These are phyloP conservation scores for Miniopterus natalensis DNA, from an alignment of 2,113 vertebrate genomes.

Conservation along the genomic window DNA sequence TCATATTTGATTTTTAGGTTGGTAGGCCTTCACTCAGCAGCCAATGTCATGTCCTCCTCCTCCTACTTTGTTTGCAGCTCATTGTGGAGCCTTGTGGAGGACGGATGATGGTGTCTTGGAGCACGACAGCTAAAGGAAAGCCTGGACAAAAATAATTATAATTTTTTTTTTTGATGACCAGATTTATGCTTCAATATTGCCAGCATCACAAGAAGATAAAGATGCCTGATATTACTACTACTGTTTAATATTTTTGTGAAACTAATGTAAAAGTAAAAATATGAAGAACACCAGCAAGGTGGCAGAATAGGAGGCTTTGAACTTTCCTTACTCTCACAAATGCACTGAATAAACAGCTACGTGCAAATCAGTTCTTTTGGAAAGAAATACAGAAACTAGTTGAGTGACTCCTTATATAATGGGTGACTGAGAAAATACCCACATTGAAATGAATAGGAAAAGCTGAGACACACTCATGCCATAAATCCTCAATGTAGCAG, in stretches of 20 bases:
- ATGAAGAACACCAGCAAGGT: neutral
- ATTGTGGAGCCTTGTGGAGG: neutral
- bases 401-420: neutral
- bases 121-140: neutral
- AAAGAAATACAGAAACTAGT: neutral
- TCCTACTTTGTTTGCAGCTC: neutral
- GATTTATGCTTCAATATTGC: neutral
- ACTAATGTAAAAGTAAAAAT: conserved; percentile 13
- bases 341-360: neutral
- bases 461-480: neutral
- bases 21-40: neutral
- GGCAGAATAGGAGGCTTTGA: neutral
- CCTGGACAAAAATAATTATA: neutral
- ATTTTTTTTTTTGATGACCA: conserved; percentile 21
- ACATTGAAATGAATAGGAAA: neutral
- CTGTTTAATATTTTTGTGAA: conserved; percentile 1
- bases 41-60: neutral
- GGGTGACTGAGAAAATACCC: neutral
- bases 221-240: neutral
- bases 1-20: neutral
- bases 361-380: neutral
- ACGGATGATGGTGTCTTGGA: neutral
- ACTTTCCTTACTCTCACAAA: neutral
- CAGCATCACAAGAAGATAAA: neutral
- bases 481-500: neutral